Evolutionary conservation across 2,113 vertebrate species (phyloP).

Genomic region (Empidonax alnorum): DNA sequence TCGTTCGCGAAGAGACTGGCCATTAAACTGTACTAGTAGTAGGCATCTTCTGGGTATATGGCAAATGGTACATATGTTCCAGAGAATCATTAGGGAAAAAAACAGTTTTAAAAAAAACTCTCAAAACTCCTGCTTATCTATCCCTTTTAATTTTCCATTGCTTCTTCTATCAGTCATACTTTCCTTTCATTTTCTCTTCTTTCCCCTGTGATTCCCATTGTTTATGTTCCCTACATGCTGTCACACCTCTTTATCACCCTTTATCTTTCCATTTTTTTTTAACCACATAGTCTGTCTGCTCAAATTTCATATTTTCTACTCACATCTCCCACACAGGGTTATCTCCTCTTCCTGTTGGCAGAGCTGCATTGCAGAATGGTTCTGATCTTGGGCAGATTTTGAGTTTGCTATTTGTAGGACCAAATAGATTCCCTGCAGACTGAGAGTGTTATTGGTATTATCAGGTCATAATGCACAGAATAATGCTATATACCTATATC

Average conservation of each 20-base stretch:
- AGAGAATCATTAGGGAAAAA: background rate
- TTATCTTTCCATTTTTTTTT: background rate
- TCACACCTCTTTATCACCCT: background rate
- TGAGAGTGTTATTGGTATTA: background rate
- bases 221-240: background rate
- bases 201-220: background rate
- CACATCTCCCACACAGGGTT: background rate
- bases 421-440: background rate
- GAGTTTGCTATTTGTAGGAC: background rate
- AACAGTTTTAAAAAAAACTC: background rate
- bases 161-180: background rate
- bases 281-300: background rate
- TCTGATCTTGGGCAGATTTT: background rate
- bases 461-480: background rate
- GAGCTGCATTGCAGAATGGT: background rate
- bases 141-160: background rate
- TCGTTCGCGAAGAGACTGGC: too few species aligned
- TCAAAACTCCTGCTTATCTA: background rate
- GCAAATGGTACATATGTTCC: fast-evolving
- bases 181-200: background rate
- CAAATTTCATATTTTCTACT: background rate
- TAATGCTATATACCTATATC: background rate
- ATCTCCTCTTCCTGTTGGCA: background rate
- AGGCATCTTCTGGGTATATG: background rate
- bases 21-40: background rate